These are phyloP conservation scores for Pteropus rufus DNA, from an alignment of 2,797 vertebrate genomes.

Conservation along the genomic window DNA sequence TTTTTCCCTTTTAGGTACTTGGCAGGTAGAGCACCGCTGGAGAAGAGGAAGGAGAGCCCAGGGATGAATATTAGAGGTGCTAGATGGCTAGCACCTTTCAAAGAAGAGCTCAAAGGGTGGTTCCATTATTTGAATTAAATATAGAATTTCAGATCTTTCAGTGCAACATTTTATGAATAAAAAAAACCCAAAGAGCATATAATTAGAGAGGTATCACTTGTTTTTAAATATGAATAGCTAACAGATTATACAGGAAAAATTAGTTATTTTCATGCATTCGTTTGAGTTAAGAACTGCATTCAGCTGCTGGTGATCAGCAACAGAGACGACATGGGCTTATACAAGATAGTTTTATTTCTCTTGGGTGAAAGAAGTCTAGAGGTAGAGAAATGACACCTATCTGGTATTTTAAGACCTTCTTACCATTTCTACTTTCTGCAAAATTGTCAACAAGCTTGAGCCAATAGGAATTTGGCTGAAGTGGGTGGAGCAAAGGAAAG, in stretches of 20 bases:
- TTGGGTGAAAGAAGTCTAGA: neutral
- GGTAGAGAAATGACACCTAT: neutral
- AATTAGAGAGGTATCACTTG: neutral
- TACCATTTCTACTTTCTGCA: neutral
- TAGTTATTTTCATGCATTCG: neutral
- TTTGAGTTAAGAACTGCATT: neutral
- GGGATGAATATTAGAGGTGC: neutral
- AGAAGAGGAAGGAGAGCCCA: neutral
- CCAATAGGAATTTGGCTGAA: neutral
- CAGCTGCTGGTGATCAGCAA: neutral
- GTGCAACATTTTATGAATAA: neutral
- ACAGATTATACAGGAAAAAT: neutral
- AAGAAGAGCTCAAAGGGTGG: neutral
- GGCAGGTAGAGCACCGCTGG: neutral
- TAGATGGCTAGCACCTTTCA: neutral
- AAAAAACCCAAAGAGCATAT: neutral
- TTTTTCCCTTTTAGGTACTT: neutral
- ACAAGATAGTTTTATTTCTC: neutral
- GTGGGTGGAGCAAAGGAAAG: neutral
- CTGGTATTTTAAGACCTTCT: neutral
- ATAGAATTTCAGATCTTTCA: neutral
- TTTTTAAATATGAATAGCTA: neutral
- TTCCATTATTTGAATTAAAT: neutral
- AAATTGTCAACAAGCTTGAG: neutral
- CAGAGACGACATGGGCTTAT: neutral